These are phyloP conservation scores for Sebastes miniatus DNA, from an alignment of 2,797 vertebrate genomes.

Conservation along the genomic window DNA sequence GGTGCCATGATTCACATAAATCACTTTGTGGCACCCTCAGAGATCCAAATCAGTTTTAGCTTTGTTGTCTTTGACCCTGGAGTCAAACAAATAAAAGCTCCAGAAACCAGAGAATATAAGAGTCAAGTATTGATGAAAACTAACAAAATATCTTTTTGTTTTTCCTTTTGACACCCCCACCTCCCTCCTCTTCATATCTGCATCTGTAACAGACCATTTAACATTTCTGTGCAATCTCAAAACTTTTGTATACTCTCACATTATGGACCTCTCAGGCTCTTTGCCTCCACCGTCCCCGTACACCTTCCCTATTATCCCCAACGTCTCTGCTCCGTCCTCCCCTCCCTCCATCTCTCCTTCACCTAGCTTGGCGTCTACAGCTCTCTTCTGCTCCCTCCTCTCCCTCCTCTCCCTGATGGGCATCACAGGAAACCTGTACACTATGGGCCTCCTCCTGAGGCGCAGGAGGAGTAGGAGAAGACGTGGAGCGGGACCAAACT, in stretches of 20 bases:
- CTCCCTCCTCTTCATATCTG: not conserved
- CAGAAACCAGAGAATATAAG: not conserved
- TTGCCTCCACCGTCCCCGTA: constrained; percentile 68
- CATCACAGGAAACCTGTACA: constrained; percentile 87
- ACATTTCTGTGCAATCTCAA: not conserved
- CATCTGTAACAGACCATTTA: constrained; percentile 20
- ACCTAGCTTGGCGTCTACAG: constrained; percentile 82
- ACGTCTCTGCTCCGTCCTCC: constrained; percentile 71
- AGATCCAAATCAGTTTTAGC: not conserved
- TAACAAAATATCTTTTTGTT: constrained; percentile 44
- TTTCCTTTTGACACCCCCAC: not conserved
- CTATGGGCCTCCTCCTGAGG: constrained; percentile 81
- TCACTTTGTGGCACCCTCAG: not conserved
- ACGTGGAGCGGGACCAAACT: constrained; percentile 45
- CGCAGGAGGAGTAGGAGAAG: constrained; percentile 76
- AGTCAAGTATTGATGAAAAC: constrained; percentile 1
- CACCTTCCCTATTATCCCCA: constrained; percentile 69
- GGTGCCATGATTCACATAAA: constrained; percentile 44
- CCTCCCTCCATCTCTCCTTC: constrained; percentile 79
- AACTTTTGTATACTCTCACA: not conserved
- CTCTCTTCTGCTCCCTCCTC: constrained; percentile 82
- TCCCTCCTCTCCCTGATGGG: constrained; percentile 85
- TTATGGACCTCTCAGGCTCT: constrained; percentile 76
- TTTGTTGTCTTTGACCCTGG: constrained; percentile 5
- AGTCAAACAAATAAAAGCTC: constrained; percentile 15